Conservation (phyloP, 2,888 invertebrate species). For the Macrophya alboannulata region DNA sequence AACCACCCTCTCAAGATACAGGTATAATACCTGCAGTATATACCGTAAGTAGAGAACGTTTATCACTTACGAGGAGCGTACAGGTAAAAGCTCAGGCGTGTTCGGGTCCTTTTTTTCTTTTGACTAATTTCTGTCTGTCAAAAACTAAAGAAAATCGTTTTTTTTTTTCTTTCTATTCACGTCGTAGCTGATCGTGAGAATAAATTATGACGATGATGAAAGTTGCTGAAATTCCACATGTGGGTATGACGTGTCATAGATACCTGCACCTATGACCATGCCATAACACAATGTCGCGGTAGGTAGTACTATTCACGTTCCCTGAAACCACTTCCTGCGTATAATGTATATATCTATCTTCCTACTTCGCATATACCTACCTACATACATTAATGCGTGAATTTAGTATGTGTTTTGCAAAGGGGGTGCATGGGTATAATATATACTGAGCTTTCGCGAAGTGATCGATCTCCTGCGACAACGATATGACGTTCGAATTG, state of each 20-base stretch:
- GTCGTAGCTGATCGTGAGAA: too few relatives aligned
- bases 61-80: not conserved
- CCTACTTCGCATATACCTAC: not conserved
- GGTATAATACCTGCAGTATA: too few relatives aligned
- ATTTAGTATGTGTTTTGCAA: not conserved
- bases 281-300: not conserved
- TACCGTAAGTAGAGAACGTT: not conserved
- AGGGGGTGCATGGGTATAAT: not conserved
- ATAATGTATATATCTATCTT: not conserved
- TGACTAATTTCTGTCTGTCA: too few relatives aligned
- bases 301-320: not conserved
- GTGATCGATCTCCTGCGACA: conserved; percentile 45
- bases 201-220: not conserved
- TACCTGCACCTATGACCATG: not conserved
- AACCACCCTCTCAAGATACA: not conserved
- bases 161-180: too few relatives aligned
- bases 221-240: not conserved
- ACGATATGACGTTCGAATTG: conserved; percentile 40
- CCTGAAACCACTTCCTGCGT: conserved; percentile 21
- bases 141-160: too few relatives aligned
- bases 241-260: not conserved
- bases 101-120: too few relatives aligned
- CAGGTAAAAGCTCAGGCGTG: not conserved
- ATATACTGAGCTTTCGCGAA: conserved; percentile 11
- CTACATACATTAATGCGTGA: conserved; percentile 13